Evolutionary conservation across 2,888 invertebrate genomes (phyloP).

Genomic region (Campaea margaritaria): DNA sequence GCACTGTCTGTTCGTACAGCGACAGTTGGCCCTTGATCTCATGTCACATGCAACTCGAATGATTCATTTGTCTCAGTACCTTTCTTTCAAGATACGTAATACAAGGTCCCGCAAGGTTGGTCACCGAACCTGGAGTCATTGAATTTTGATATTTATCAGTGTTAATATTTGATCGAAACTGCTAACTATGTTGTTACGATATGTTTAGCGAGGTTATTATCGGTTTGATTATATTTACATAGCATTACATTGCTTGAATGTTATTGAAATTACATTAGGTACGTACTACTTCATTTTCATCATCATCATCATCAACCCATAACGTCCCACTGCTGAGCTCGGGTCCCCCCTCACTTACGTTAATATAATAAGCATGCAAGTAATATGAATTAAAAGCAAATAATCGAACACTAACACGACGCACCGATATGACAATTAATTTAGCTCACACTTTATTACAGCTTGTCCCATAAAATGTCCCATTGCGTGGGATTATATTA

Average conservation of each 20-base stretch:
- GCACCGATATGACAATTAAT: slow-evolving; percentile 22
- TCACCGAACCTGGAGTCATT: slow-evolving; percentile 28
- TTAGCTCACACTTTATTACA: slow-evolving; percentile 28
- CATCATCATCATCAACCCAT: too few relatives aligned
- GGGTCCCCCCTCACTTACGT: too few relatives aligned
- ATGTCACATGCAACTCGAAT: slow-evolving; percentile 19
- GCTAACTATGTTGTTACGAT: slow-evolving; percentile 8
- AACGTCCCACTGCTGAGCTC: too few relatives aligned
- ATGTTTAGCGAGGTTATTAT: background rate
- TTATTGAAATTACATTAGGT: too few relatives aligned
- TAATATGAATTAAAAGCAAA: slow-evolving; percentile 3
- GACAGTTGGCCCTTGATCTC: slow-evolving; percentile 24
- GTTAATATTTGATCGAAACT: slow-evolving; percentile 13
- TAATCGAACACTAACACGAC: slow-evolving; percentile 17
- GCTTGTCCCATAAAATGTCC: slow-evolving; percentile 33
- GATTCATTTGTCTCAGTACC: slow-evolving; percentile 25
- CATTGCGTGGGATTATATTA: slow-evolving; percentile 34
- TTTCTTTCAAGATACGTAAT: slow-evolving; percentile 27
- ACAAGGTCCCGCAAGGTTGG: slow-evolving; percentile 31
- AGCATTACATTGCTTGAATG: background rate
- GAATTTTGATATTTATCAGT: slow-evolving; percentile 15
- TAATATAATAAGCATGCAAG: too few relatives aligned
- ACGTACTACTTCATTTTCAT: too few relatives aligned
- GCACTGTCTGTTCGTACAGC: background rate
- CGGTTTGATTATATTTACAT: background rate